Evolutionary conservation across 2,797 vertebrate species (phyloP), one percentile per base, ranked within the genome.

Genomic region (Myotis vivesi): DNA sequence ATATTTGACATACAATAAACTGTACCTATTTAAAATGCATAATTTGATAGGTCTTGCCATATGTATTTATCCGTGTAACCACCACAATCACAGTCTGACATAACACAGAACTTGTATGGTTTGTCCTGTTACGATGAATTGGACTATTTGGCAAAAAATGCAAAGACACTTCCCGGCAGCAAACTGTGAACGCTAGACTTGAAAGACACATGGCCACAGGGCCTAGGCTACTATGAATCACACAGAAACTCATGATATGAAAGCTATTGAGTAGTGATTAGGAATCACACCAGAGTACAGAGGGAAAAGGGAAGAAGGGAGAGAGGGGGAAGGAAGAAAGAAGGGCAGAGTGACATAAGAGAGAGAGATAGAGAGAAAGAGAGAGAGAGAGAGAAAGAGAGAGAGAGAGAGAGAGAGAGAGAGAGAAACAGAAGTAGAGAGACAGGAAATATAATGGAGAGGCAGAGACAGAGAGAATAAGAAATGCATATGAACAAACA

Each of bases 331-430:
- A 28, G 3, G 5, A 25, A 22, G 44, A 16, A 5, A 55, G 25
- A 46, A 20, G 28, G 36, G 62, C 3, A 71, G 12, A 75, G 20
- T 12, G 41, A 51, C 16, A 57, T 1, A 33, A 79, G 23, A 79
- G 51, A 38, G 1, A 11, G 2, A 5, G 6, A n/a, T 17, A 2
- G 2, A 23, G 44, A 64, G 2, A 46, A 0, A 46, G n/a, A n/a
- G n/a, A n/a, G n/a, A n/a, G n/a, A n/a, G n/a, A n/a, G n/a, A n/a
- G n/a, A n/a, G 44, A 64, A 2, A 46, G 1, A 49, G 59, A 64
- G 59, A 38, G 2, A 8, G 7, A 79, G 23, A 79, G 51, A 38
- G 44, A 64, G 2, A 46, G 1, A 49, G 59, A 64, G 59, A 38
- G 2, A 8, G 7, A 1, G 13, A 33, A 9, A 4, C 3, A 10